Percentiles rank a stretch among this genome's conserved stretches.
These are phyloP conservation scores for Cryptocheilus praepositus DNA, from an alignment of 2,888 invertebrate species.

Conservation along the genomic window DNA sequence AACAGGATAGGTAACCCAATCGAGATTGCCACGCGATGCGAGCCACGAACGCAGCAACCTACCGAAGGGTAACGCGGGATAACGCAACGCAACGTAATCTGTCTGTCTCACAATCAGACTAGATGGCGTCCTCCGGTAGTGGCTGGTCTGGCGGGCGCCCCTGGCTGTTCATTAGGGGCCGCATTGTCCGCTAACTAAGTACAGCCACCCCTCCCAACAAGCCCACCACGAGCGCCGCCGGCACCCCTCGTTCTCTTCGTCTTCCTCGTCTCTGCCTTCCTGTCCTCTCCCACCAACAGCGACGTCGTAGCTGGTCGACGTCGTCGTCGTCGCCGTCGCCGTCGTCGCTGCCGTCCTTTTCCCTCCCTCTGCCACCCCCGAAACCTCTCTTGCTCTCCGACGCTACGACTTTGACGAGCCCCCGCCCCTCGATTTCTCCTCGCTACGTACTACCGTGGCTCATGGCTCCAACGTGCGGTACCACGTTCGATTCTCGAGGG, in stretches of 20 bases:
- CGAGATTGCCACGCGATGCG: conserved; percentile 52
- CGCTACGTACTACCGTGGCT: conserved; percentile 33
- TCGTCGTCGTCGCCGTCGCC: background rate
- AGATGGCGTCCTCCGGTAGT: conserved; percentile 66
- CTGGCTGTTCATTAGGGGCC: conserved; percentile 74
- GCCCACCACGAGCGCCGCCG: conserved; percentile 14
- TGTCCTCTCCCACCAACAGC: conserved; percentile 6
- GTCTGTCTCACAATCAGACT: conserved; percentile 65
- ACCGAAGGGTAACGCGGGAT: conserved; percentile 56
- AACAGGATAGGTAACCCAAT: conserved; percentile 21
- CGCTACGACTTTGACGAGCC: conserved; percentile 2
- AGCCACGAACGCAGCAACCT: conserved; percentile 46
- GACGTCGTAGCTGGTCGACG: background rate
- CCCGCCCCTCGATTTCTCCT: conserved; percentile 42
- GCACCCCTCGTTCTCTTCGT: conserved; percentile 2
- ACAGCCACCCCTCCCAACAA: conserved; percentile 60
- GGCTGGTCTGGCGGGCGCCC: conserved; percentile 68
- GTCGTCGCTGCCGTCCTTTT: background rate
- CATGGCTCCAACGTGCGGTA: conserved; percentile 46
- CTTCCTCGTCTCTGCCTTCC: too few species aligned
- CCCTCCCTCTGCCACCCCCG: too few species aligned
- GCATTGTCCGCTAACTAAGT: conserved; percentile 75
- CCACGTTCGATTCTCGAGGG: conserved; percentile 56
- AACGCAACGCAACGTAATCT: conserved; percentile 68
- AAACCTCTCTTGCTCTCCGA: background rate